phyloP scores from a whole-genome alignment of 2,797 vertebrate species.

The Neoniphon sammara region DNA sequence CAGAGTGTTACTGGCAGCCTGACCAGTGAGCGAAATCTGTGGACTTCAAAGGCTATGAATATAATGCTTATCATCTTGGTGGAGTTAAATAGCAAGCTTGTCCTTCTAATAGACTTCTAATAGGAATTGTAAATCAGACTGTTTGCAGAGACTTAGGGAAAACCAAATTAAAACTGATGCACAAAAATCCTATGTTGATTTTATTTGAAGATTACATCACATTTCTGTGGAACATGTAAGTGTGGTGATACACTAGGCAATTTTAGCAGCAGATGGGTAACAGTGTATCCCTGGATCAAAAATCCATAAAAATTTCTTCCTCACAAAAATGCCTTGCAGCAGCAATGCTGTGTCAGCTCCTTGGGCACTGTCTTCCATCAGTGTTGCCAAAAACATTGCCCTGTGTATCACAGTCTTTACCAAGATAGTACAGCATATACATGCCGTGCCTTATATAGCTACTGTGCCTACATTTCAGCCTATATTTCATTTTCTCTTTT shows the following conservation, averaged over 20 bases:
- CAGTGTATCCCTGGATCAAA: too few species aligned
- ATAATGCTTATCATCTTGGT: background rate
- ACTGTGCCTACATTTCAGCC: slow-evolving; percentile 23
- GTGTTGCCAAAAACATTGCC: background rate
- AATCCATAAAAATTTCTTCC: too few species aligned
- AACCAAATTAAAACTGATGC: background rate
- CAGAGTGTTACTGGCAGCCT: background rate
- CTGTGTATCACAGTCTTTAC: slow-evolving; percentile 10
- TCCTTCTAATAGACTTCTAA: background rate
- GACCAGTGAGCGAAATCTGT: slow-evolving; percentile 1
- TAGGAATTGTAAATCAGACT: background rate
- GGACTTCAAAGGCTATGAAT: slow-evolving; percentile 1
- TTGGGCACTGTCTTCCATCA: background rate
- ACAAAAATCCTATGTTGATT: slow-evolving; percentile 3
- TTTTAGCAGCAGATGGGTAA: too few species aligned
- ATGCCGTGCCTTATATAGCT: slow-evolving; percentile 14
- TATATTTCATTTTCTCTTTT: slow-evolving; percentile 29
- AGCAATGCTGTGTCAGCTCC: too few species aligned
- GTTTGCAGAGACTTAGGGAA: background rate
- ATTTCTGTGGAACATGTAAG: too few species aligned
- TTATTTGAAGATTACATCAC: slow-evolving; percentile 21
- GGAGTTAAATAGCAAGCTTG: slow-evolving; percentile 3
- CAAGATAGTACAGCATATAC: background rate
- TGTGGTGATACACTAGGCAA: too few species aligned
- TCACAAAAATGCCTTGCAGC: too few species aligned